Base-by-base conservation (phyloP, 2,113 vertebrate species). In the Syngnathus typhle region DNA sequence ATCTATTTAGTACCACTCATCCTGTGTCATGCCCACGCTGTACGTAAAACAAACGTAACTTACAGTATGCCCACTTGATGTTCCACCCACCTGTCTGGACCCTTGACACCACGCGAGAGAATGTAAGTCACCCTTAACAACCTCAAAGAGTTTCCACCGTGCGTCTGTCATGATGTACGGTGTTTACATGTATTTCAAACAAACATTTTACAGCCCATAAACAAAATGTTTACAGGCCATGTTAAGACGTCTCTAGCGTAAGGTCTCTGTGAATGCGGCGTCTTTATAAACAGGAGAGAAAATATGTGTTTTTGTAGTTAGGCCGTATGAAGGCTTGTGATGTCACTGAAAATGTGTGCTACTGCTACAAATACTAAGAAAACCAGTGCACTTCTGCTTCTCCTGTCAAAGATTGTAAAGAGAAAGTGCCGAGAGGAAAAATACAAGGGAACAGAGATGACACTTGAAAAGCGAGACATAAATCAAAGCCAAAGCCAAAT, bases 181-280 rank as follows among this genome's bases (percentile, higher is more conserved):
- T 88, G 82, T 88, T 86, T 86, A 85, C 70, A 65, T 68, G 47
- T 9, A 67, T 71, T 77, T 75, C 75, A 88, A 86, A 84, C 79
- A 86, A 79, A 72, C 64, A 67, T 61, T 68, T 54, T 41, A 59
- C 51, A 21, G 18, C 27, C 54, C 51, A 52, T 79, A 82, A 82
- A 84, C 83, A 77, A 74, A 77, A 68, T 72, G 72, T 62, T 79
- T 72, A 55, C 52, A 54, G 49, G 65, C 51, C 60, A 59, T 41
- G n/a, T 59, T 11, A 43, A 71, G 51, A 27, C 7, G 23, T 23
- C 19, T 63, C 6, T n/a, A 32, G 38, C 49, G 44, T 43, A 66
- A 60, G 3, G 6, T 68, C 32, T 65, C 21, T 37, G 61, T 43
- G n/a, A 44, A 60, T 36, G 37, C 58, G 65, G 63, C 64, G 36